These are phyloP conservation scores for Cantharis rustica DNA, from an alignment of 2,888 invertebrate genomes.

Conservation along the genomic window DNA sequence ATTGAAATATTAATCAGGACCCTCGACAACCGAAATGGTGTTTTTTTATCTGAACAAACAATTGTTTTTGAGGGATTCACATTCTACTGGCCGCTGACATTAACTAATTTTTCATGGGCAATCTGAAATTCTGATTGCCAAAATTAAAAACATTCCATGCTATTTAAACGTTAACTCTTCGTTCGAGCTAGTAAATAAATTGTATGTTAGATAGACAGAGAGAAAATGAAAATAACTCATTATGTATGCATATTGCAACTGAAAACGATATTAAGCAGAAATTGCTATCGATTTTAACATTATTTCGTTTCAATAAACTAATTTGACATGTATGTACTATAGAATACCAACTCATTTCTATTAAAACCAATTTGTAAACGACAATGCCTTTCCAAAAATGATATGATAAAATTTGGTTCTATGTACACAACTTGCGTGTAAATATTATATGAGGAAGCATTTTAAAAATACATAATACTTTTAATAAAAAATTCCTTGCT, in stretches of 20 bases:
- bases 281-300: background rate
- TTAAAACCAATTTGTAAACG: background rate
- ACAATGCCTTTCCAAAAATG: background rate
- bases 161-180: background rate
- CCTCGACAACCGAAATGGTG: background rate
- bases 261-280: background rate
- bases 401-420: background rate
- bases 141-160: background rate
- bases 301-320: background rate
- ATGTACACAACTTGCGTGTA: background rate
- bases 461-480: background rate
- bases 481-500: background rate
- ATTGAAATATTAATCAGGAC: background rate
- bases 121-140: background rate
- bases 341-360: background rate
- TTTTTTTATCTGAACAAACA: background rate
- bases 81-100: background rate
- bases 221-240: background rate
- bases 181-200: background rate
- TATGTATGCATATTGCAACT: background rate
- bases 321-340: background rate
- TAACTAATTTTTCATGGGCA: background rate
- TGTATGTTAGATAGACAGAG: background rate
- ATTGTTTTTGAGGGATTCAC: background rate
- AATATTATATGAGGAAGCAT: background rate